Percentiles rank a stretch among this genome's conserved stretches.
phyloP scores from a whole-genome alignment of 2,797 vertebrate species.

The Pseudocheirus occidentalis region DNA sequence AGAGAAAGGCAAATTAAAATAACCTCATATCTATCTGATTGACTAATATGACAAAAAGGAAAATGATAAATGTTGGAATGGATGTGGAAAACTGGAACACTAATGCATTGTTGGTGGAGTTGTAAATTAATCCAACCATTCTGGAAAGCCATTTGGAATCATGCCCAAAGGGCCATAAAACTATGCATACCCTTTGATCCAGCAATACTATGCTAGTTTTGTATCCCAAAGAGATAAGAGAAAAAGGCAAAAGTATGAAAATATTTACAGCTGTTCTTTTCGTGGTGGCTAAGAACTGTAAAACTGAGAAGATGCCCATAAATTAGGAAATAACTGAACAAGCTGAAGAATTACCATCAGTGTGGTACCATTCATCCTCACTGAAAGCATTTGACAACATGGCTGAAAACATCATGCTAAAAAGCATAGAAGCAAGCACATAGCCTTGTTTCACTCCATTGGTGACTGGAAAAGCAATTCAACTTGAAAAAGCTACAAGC shows the following conservation, averaged over 20 bases:
- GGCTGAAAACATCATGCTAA: too few species aligned
- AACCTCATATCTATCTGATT: neutral
- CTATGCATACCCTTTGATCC: neutral
- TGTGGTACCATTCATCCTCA: too few species aligned
- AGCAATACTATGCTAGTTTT: neutral
- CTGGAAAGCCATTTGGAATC: neutral
- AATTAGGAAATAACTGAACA: neutral
- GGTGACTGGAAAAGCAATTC: too few species aligned
- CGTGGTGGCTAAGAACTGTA: neutral
- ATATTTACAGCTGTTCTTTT: neutral
- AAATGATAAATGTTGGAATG: neutral
- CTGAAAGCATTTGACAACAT: too few species aligned
- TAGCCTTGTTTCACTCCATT: too few species aligned
- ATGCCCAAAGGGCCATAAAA: neutral
- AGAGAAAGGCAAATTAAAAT: neutral
- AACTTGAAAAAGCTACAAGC: too few species aligned
- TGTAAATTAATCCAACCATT: neutral
- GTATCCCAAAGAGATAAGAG: neutral
- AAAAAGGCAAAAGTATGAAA: neutral
- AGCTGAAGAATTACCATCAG: neutral
- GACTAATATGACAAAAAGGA: neutral
- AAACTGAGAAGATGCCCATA: neutral
- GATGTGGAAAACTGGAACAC: neutral
- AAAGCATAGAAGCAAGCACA: too few species aligned
- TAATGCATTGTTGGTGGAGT: neutral